These are phyloP conservation scores for Bergia puertoricense DNA, from an alignment of 92 coral and sea anemone genomes.

Conservation along the genomic window DNA sequence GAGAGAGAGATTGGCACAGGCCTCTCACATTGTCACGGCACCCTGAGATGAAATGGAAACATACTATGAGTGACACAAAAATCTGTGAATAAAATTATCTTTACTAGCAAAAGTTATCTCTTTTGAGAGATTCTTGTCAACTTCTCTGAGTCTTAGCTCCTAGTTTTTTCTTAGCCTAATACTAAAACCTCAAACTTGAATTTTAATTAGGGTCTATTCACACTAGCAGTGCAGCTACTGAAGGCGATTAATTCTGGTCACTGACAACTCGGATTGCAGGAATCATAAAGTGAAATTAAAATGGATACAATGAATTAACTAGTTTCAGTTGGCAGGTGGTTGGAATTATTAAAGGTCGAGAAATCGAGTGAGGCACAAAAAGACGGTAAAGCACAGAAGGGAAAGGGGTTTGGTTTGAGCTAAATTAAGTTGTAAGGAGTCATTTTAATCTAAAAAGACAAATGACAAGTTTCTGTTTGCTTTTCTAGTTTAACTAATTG, in stretches of 20 bases:
- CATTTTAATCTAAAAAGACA: background rate
- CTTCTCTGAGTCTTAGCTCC: too few species aligned
- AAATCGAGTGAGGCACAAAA: too few species aligned
- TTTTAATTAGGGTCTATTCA: background rate
- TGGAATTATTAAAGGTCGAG: too few species aligned
- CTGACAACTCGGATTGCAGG: too few species aligned
- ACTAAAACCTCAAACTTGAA: background rate
- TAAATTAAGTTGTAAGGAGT: background rate
- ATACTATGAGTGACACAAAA: background rate
- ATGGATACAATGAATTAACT: too few species aligned
- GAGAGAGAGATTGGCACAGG: conserved; percentile 1
- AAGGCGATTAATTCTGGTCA: too few species aligned
- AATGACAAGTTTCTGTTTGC: background rate
- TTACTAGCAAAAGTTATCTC: background rate
- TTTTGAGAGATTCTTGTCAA: background rate
- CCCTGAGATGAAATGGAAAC: background rate
- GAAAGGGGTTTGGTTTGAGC: too few species aligned
- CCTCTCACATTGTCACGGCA: background rate
- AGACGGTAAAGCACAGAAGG: too few species aligned
- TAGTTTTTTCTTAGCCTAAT: background rate
- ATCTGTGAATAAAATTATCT: too few species aligned
- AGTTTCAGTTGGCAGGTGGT: too few species aligned
- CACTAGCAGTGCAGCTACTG: background rate
- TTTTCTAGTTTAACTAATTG: background rate
- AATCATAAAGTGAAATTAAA: too few species aligned